These are phyloP conservation scores for Hirtodrosophila alboralis DNA, from an alignment of 2,888 invertebrate genomes.

Conservation along the genomic window DNA sequence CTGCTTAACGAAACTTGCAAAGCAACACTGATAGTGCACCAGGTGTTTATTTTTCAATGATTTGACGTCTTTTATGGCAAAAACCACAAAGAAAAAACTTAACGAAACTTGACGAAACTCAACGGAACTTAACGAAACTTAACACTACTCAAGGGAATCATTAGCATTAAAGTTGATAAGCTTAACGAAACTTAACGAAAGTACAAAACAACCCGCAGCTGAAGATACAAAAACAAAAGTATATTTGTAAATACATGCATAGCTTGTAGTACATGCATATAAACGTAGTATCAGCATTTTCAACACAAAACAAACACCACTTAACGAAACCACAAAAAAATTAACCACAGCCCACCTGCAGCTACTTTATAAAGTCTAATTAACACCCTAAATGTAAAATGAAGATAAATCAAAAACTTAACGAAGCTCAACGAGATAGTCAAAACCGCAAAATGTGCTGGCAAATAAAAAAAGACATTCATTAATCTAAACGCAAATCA, in stretches of 20 bases:
- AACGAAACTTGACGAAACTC: conserved; percentile 1
- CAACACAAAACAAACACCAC: background rate
- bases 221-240: too few species aligned
- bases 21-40: too few species aligned
- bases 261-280: too few species aligned
- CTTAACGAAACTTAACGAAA: too few species aligned
- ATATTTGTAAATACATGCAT: too few species aligned
- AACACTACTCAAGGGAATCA: too few species aligned
- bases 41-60: background rate
- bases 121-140: background rate
- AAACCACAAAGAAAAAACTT: background rate
- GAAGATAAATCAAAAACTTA: conserved; percentile 29
- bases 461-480: conserved; percentile 13
- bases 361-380: background rate
- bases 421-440: conserved; percentile 27
- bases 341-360: background rate
- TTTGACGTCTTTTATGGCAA: too few species aligned
- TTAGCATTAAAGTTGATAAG: too few species aligned
- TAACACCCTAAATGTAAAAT: background rate
- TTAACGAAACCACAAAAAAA: conserved; percentile 8
- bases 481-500: conserved; percentile 28
- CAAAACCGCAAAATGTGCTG: conserved; percentile 8
- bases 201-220: background rate
- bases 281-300: background rate
- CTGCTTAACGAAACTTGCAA: background rate